These are phyloP conservation scores for Dreissena polymorpha DNA, from an alignment of 1,140 invertebrate species.

Conservation along the genomic window DNA sequence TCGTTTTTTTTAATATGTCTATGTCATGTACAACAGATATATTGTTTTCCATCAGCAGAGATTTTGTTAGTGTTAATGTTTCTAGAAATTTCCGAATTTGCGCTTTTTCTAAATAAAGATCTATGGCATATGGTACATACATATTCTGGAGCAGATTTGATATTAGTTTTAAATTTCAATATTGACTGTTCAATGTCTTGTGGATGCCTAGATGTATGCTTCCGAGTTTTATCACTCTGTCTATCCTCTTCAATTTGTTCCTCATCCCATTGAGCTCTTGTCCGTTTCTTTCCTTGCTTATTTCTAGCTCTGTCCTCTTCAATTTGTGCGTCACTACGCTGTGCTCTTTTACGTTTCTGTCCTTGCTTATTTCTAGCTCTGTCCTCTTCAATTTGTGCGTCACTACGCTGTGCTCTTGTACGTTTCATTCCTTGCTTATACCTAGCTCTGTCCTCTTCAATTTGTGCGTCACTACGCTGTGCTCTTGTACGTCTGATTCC, in stretches of 20 bases:
- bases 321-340: not conserved
- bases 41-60: conserved; percentile 2
- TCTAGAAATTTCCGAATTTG: not conserved
- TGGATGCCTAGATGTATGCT: conserved; percentile 1
- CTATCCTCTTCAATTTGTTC: not conserved
- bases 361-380: not conserved
- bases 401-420: not conserved
- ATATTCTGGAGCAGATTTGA: not conserved
- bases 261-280: not conserved
- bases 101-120: not conserved
- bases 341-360: not conserved
- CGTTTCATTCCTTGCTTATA: not conserved
- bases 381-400: not conserved
- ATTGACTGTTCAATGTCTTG: not conserved
- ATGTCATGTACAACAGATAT: not conserved
- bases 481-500: not conserved
- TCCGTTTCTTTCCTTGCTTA: not conserved
- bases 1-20: not conserved
- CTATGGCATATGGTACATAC: not conserved
- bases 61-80: conserved; percentile 2
- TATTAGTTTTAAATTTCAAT: not conserved
- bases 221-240: not conserved
- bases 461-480: not conserved
- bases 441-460: not conserved
- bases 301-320: not conserved